Evolutionary conservation across 2,888 invertebrate genomes (phyloP).

Genomic region (Andrena trimmerana): DNA sequence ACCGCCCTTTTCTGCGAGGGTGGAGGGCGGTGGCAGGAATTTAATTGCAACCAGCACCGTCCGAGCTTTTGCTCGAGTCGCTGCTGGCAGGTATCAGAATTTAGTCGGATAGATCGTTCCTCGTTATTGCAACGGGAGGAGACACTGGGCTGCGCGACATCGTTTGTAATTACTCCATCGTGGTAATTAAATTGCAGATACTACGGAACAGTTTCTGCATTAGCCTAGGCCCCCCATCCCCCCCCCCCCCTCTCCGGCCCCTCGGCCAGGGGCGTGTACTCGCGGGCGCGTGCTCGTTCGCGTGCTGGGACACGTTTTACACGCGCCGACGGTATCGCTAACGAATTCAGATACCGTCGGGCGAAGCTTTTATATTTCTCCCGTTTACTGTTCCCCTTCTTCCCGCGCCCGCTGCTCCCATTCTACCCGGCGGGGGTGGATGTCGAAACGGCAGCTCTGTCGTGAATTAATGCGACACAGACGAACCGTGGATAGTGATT

Average conservation of each 20-base stretch:
- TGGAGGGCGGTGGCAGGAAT: conserved; percentile 38
- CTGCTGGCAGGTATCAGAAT: conserved; percentile 62
- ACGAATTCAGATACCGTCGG: conserved; percentile 54
- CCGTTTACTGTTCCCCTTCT: conserved; percentile 21
- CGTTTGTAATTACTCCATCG: conserved; percentile 67
- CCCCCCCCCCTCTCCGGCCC: not conserved
- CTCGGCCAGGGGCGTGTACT: conserved; percentile 33
- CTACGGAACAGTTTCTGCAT: conserved; percentile 57
- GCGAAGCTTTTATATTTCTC: conserved; percentile 30
- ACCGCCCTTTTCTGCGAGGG: conserved; percentile 33
- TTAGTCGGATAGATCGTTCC: conserved; percentile 67
- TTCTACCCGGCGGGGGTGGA: not conserved
- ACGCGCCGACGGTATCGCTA: conserved; percentile 46
- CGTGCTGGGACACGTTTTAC: conserved; percentile 41
- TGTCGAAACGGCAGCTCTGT: not conserved
- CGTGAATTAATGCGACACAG: conserved; percentile 3
- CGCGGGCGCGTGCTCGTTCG: not conserved
- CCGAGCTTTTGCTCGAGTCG: conserved; percentile 39
- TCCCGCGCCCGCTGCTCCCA: not conserved
- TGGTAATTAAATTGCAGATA: conserved; percentile 70
- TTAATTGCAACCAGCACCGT: conserved; percentile 52
- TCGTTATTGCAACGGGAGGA: conserved; percentile 61
- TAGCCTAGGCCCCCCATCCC: not conserved
- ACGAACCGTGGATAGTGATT: conserved; percentile 1
- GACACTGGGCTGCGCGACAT: conserved; percentile 51